These are phyloP conservation scores for Eilema sororculum DNA, from an alignment of 2,888 invertebrate genomes.

Conservation along the genomic window DNA sequence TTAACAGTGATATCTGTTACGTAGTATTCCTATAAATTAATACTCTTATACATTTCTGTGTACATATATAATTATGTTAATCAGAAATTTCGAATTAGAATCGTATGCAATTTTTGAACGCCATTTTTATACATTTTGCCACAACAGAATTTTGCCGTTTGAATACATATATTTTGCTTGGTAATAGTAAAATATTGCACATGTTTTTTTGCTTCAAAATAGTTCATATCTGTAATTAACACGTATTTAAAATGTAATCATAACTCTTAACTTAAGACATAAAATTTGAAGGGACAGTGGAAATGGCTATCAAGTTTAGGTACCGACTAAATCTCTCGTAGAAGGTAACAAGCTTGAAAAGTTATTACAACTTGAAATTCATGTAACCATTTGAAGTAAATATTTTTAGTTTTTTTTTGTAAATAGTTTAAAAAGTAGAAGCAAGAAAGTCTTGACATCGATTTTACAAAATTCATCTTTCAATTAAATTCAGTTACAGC, in stretches of 20 bases:
- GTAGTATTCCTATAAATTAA: constrained; percentile 13
- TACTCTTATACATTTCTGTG: neutral
- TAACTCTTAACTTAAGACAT: neutral
- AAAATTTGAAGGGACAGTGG: neutral
- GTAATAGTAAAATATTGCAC: neutral
- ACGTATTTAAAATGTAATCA: neutral
- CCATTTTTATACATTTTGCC: neutral
- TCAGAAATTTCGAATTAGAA: neutral
- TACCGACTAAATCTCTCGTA: neutral
- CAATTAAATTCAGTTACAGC: neutral
- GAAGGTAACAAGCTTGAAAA: neutral
- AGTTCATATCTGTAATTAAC: neutral
- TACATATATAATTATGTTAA: neutral
- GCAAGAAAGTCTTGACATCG: neutral
- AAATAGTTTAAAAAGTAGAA: neutral
- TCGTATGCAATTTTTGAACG: neutral
- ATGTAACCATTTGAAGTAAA: neutral
- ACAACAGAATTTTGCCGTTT: neutral
- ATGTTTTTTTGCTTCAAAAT: neutral
- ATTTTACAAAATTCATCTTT: neutral
- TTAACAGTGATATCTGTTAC: constrained; percentile 7
- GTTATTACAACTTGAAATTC: neutral
- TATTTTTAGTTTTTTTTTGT: neutral
- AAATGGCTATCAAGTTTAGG: neutral
- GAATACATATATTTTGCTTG: neutral